Conservation (phyloP, 2,113 vertebrate species). For the Trochalopteron elliotii region DNA sequence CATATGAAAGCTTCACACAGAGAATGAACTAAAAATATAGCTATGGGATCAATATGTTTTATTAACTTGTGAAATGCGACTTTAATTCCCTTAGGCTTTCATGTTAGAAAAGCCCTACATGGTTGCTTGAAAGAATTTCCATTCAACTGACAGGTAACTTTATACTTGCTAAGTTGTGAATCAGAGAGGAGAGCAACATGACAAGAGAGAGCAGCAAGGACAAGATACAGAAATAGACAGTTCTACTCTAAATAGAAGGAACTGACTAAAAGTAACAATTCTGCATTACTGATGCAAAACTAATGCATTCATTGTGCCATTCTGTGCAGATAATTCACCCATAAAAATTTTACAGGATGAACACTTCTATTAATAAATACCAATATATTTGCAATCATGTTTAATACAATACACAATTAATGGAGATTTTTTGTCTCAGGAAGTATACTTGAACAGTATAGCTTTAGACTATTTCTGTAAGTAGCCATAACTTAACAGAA, state of each 20-base stretch:
- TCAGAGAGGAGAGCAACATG: neutral
- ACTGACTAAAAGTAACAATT: neutral
- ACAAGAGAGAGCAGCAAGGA: neutral
- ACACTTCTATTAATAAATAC: neutral
- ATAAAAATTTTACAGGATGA: neutral
- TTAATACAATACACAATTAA: neutral
- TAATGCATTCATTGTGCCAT: neutral
- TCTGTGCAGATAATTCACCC: neutral
- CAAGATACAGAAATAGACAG: neutral
- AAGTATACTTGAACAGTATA: neutral
- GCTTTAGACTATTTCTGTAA: neutral
- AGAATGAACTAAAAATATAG: neutral
- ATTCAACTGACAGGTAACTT: neutral
- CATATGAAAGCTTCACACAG: neutral
- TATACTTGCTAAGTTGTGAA: neutral
- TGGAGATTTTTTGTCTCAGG: fast-evolving
- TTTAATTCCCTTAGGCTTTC: neutral
- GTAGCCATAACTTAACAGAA: neutral
- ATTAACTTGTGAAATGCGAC: neutral
- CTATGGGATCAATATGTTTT: neutral
- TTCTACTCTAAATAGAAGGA: neutral
- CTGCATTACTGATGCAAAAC: neutral
- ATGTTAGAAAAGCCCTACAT: neutral
- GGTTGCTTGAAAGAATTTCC: neutral
- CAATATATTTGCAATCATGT: neutral